Evolutionary conservation across 2,113 vertebrate species (phyloP), one percentile per base, ranked within the genome.

Genomic region (Falcunculus frontatus): DNA sequence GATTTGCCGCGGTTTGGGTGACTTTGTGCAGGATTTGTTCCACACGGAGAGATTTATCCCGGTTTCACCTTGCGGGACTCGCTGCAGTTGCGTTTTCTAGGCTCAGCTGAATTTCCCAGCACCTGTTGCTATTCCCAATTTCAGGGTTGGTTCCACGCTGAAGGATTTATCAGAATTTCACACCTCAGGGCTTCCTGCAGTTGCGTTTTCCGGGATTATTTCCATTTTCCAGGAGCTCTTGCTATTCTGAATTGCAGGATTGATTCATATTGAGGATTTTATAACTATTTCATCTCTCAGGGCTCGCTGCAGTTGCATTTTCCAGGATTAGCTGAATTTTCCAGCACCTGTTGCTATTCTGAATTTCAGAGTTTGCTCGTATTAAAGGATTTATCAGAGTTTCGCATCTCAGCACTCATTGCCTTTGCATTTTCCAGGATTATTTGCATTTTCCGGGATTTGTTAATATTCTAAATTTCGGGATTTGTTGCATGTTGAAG

Each of bases 1-100:
- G n/a, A 32, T 26, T 13, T 3, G 13, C 20, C 9, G 8, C 25
- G 3, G 9, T 13, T 7, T 4, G 13, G 33, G 32, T 5, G 26
- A 4, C 16, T 23, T 9, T 1, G 19, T 0, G 1, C 29, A 1
- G 65, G 33, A 8, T 20, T 46, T 19, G 10, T 10, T 3, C 33
- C 50, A 1, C 7, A 1, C 7, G 1, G 39, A 4, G n/a, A 41
- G 53, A 10, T 74, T 57, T 46, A 10, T 29, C 53, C 41, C 72
- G 0, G 6, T 29, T 57, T 9, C 52, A 2, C 15, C 17, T 16
- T 1, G 23, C 53, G 7, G 41, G 18, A 1, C 25, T 12, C 21
- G 39, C 18, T 5, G 53, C 32, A 7, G 49, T 6, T 11, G 33
- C 26, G 3, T 67, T 56, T 23, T 4, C 5, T 33, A 2, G 49